These are phyloP conservation scores for Dipodomys spectabilis DNA, from an alignment of 2,113 vertebrate species.

Conservation along the genomic window DNA sequence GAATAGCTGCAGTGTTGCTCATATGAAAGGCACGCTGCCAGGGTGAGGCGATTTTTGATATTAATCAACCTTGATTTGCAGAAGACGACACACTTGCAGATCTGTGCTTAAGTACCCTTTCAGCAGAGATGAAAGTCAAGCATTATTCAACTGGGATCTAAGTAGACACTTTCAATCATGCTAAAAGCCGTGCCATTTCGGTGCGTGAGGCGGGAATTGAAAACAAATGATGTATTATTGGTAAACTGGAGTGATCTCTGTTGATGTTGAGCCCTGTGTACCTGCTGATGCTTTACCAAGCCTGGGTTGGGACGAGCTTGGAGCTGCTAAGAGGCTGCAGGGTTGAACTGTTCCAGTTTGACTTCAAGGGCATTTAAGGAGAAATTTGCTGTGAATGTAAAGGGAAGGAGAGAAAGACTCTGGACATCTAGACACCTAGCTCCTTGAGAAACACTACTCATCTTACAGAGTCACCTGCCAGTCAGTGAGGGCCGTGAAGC, in stretches of 20 bases:
- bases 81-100: not conserved
- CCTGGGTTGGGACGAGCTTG: not conserved
- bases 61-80: conserved; percentile 40
- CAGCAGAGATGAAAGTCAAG: conserved; percentile 38
- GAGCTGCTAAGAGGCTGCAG: not conserved
- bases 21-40: not conserved
- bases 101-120: not conserved
- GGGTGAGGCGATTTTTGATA: not conserved
- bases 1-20: not conserved
- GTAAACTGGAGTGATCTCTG: not conserved
- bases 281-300: not conserved
- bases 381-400: not conserved
- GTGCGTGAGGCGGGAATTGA: not conserved
- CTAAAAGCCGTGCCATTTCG: not conserved
- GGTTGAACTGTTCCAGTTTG: not conserved
- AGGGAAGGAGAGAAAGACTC: not conserved
- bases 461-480: not conserved
- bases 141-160: not conserved
- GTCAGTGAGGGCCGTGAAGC: too few relatives aligned
- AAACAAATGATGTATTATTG: not conserved
- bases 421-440: not conserved
- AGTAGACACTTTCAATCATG: conserved; percentile 20
- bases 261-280: not conserved
- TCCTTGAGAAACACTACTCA: not conserved
- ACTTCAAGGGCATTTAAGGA: not conserved